These are phyloP conservation scores for Glaucidium brasilianum DNA, from an alignment of 2,113 vertebrate species.

Conservation along the genomic window DNA sequence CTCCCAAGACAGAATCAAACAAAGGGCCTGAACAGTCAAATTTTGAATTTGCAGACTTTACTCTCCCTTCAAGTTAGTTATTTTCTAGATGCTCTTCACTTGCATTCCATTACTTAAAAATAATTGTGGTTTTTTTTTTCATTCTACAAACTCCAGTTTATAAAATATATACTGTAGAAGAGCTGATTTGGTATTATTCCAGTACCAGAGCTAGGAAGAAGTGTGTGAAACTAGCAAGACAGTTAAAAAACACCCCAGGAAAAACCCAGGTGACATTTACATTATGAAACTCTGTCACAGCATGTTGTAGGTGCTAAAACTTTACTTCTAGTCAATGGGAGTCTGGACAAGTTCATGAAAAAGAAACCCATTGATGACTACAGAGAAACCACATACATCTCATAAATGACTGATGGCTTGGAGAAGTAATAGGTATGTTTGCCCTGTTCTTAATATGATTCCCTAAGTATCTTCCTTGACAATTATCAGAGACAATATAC, in stretches of 20 bases:
- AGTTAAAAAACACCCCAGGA: not conserved
- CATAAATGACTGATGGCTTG: not conserved
- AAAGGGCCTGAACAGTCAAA: not conserved
- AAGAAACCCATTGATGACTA: not conserved
- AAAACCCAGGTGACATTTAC: not conserved
- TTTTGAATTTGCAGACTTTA: not conserved
- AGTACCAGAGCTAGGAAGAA: not conserved
- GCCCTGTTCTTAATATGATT: not conserved
- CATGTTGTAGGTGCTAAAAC: not conserved
- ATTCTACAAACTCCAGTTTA: not conserved
- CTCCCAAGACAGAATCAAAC: not conserved
- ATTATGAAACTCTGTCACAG: not conserved
- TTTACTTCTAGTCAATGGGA: not conserved
- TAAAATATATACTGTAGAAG: not conserved
- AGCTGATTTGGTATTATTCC: not conserved
- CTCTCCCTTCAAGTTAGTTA: not conserved
- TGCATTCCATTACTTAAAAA: not conserved
- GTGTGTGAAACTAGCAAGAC: not conserved
- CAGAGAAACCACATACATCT: accelerated
- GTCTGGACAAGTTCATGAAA: not conserved
- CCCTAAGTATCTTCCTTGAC: not conserved
- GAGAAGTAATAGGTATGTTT: not conserved
- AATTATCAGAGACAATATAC: not conserved
- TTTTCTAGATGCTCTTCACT: not conserved
- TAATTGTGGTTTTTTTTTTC: accelerated